Percentiles rank a stretch among this genome's conserved stretches.
phyloP scores from a whole-genome alignment of 2,888 invertebrate species.

The Apodemia zela region DNA sequence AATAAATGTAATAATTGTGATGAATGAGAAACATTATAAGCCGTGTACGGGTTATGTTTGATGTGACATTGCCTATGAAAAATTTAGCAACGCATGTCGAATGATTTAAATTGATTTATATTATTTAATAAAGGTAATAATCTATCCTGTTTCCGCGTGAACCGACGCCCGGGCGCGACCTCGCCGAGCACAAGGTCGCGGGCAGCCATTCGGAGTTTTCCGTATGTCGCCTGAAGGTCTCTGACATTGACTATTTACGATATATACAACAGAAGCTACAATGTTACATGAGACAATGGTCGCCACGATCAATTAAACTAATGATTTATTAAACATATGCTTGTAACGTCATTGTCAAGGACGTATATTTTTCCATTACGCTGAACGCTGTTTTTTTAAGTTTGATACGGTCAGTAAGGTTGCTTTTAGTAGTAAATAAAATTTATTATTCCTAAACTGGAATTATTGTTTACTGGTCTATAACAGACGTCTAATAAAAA shows the following conservation, averaged over 20 bases:
- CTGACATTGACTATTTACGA: constrained; percentile 55
- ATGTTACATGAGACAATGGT: constrained; percentile 11
- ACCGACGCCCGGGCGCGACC: constrained; percentile 49
- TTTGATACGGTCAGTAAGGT: neutral
- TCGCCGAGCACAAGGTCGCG: constrained; percentile 53
- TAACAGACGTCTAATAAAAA: too few species aligned
- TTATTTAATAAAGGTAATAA: constrained; percentile 34
- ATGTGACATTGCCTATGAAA: neutral
- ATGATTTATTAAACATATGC: neutral
- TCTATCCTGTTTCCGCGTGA: constrained; percentile 51
- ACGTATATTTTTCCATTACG: neutral
- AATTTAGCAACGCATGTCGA: constrained; percentile 24
- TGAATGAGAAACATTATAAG: neutral
- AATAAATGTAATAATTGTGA: too few species aligned
- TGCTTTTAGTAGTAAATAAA: neutral
- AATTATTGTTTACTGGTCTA: too few species aligned
- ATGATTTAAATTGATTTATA: constrained; percentile 30
- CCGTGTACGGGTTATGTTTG: neutral
- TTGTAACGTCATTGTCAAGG: constrained; percentile 2
- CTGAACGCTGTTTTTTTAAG: neutral
- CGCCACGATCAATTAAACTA: constrained; percentile 2
- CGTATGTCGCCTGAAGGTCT: constrained; percentile 63
- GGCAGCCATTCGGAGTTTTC: constrained; percentile 58
- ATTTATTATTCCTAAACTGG: too few species aligned
- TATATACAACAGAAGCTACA: constrained; percentile 31